A percentile compares a stretch with the other conserved stretches of the same genome.
Evolutionary conservation across 1,140 invertebrate genomes (phyloP).

Genomic region (Formica exsecta): DNA sequence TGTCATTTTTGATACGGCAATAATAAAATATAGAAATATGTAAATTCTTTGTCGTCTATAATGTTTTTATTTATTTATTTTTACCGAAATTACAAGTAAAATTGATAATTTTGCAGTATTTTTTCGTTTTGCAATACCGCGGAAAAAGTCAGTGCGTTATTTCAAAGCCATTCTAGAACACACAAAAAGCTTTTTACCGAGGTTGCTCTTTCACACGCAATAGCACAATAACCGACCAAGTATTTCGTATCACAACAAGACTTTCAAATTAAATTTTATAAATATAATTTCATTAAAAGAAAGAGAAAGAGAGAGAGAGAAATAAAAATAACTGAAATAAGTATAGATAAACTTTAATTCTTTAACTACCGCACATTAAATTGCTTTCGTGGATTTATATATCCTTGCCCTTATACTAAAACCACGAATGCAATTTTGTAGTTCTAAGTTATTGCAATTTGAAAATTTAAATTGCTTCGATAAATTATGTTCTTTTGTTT

Average conservation of each 20-base stretch:
- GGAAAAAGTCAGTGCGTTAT: slow-evolving; percentile 2
- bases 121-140: slow-evolving; percentile 22
- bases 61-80: slow-evolving; percentile 6
- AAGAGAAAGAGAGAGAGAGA: background rate
- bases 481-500: no score
- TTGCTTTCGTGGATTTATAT: background rate
- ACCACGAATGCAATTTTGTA: no score
- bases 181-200: slow-evolving; percentile 44
- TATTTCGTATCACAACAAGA: background rate
- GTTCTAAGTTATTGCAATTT: no score
- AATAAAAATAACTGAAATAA: no score
- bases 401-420: no score
- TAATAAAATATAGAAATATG: background rate
- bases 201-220: slow-evolving; percentile 11
- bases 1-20: slow-evolving; percentile 20
- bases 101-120: background rate
- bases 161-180: slow-evolving; percentile 24
- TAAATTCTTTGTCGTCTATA: background rate
- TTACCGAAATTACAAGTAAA: background rate
- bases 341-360: slow-evolving; percentile 5
- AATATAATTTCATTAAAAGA: background rate
- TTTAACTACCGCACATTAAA: background rate
- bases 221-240: slow-evolving; percentile 16
- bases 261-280: slow-evolving; percentile 27
- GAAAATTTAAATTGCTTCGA: no score